These are phyloP conservation scores for Parus major DNA, from an alignment of 2,113 vertebrate species.

Conservation along the genomic window DNA sequence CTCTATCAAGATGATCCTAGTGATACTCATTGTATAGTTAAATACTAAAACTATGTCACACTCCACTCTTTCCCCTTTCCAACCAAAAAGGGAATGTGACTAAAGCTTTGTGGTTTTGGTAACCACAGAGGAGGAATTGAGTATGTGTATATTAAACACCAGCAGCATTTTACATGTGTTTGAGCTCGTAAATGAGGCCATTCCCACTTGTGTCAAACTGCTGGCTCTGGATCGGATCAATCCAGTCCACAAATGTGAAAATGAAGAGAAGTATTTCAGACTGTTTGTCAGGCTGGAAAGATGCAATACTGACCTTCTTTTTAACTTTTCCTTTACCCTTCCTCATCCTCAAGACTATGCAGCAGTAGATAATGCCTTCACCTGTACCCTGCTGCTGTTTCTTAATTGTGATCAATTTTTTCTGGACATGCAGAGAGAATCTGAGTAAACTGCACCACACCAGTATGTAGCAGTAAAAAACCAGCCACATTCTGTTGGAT, in stretches of 20 bases:
- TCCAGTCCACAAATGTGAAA: neutral
- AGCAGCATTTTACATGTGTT: neutral
- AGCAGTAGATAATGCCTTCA: neutral
- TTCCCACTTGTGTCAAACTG: neutral
- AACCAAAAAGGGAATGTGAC: neutral
- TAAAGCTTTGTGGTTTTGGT: neutral
- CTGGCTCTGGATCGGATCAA: neutral
- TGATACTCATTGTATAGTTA: neutral
- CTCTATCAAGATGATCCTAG: neutral
- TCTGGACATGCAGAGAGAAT: neutral
- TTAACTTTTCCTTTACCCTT: neutral
- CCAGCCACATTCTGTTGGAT: accelerated
- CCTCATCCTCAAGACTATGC: neutral
- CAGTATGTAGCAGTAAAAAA: neutral
- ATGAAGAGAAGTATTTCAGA: neutral
- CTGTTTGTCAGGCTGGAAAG: neutral
- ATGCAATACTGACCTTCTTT: neutral
- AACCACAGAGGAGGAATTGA: neutral
- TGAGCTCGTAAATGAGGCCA: neutral
- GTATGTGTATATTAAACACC: neutral
- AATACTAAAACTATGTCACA: neutral
- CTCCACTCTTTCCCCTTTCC: neutral
- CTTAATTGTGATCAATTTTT: neutral
- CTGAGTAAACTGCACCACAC: neutral
- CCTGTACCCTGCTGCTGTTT: neutral